Evolutionary conservation across 2,797 vertebrate genomes (phyloP).

Genomic region (Gymnoscopelus microlampas): DNA sequence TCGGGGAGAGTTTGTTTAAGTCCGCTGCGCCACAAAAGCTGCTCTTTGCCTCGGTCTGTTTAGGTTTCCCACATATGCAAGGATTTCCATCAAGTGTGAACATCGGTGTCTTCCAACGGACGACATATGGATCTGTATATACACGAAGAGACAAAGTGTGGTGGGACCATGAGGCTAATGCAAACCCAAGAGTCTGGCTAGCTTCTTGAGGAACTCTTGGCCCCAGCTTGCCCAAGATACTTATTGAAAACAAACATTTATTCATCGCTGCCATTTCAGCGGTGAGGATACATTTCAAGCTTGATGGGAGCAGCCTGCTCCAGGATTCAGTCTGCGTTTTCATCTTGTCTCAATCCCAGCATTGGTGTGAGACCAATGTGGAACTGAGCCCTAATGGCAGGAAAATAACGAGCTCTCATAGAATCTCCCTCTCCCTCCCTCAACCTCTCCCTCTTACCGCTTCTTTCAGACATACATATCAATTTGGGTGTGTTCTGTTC

Average conservation of each 20-base stretch:
- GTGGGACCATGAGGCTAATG: neutral
- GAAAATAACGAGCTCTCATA: conserved; percentile 28
- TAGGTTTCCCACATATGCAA: conserved; percentile 8
- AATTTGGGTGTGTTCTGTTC: conserved; percentile 5
- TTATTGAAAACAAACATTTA: conserved; percentile 62
- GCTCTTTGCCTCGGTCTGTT: conserved; percentile 11
- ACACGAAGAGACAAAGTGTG: neutral
- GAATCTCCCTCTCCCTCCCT: neutral
- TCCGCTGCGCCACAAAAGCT: conserved; percentile 10
- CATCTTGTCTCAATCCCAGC: conserved; percentile 5
- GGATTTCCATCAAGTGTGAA: conserved; percentile 17
- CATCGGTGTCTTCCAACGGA: conserved; percentile 11
- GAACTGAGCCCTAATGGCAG: conserved; percentile 25
- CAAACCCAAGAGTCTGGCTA: conserved; percentile 2
- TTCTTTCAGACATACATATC: neutral
- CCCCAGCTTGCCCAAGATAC: conserved; percentile 6
- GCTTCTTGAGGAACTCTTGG: neutral
- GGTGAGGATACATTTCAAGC: conserved; percentile 6
- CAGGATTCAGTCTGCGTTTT: conserved; percentile 6
- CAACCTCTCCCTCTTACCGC: neutral
- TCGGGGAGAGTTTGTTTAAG: conserved; percentile 10
- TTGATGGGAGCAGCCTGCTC: conserved; percentile 29
- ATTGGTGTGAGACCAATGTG: conserved; percentile 3
- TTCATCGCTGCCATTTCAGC: conserved; percentile 32
- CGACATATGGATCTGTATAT: conserved; percentile 10